phyloP scores from a whole-genome alignment of 1,140 invertebrate species.

The Tribolium madens region DNA sequence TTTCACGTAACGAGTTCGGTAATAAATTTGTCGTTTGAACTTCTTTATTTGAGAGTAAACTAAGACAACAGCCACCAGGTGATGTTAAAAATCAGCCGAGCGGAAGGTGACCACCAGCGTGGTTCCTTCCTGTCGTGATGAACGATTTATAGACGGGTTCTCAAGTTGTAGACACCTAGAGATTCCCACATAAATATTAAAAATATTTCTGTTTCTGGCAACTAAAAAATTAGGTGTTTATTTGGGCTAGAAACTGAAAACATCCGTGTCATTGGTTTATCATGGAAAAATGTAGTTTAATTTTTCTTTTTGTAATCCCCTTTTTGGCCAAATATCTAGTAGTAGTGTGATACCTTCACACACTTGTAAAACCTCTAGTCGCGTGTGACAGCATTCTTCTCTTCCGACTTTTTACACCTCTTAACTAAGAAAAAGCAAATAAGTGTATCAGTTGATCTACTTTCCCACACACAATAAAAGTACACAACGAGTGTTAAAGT shows the following conservation, averaged over 20 bases:
- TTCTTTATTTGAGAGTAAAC: not conserved
- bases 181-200: not conserved
- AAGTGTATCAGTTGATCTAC: conserved; percentile 24
- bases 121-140: conserved; percentile 39
- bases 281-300: not conserved
- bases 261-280: not conserved
- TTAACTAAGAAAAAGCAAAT: conserved; percentile 1
- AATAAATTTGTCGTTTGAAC: not conserved
- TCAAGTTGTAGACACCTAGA: not conserved
- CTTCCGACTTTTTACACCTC: not conserved
- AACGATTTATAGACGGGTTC: not conserved
- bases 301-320: not conserved
- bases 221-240: too few relatives aligned
- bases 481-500: not conserved
- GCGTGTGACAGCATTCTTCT: not conserved
- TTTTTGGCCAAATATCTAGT: too few relatives aligned
- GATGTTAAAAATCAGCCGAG: conserved; percentile 41
- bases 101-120: conserved; percentile 48
- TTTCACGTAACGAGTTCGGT: too few relatives aligned
- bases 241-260: too few relatives aligned
- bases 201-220: not conserved
- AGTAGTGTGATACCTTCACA: too few relatives aligned
- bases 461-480: conserved; percentile 21
- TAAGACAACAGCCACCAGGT: conserved; percentile 12
- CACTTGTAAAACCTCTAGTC: not conserved